Evolutionary conservation across 2,797 vertebrate species (phyloP), one percentile per base, ranked within the genome.

Genomic region (Apogon talboti): DNA sequence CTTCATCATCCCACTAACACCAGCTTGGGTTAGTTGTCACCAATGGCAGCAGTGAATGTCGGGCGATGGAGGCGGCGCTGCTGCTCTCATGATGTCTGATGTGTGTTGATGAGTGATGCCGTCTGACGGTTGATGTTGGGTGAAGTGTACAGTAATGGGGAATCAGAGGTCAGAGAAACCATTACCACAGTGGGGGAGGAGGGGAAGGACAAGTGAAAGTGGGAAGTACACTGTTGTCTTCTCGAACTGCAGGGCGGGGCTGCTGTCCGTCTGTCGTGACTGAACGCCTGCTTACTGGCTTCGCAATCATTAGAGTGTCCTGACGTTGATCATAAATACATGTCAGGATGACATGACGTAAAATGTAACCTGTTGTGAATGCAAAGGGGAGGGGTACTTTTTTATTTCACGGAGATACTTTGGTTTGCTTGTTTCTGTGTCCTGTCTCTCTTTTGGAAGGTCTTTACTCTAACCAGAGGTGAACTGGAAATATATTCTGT

Each of bases 241-340:
- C 85, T 72, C 54, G 71, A 80, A 84, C 74, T 47, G 68, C 71
- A 52, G 84, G 88, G 89, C 68, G 79, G 87, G 71, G 77, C 74
- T 14, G 67, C 80, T 68, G 79, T 88, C 86, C 82, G 79, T 79
- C 85, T 82, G 94, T 92, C 84, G 92, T 94, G 94, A 95, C 93
- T 95, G 93, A 95, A 94, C 80, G 94, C 94, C 94, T 89, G 44
- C 47, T 4, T 1, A 24, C 71, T 41, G 61, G 59, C 58, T 95
- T 92, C 91, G 93, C 85, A 88, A 94, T 96, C 93, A 95, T 96
- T 94, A 89, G 94, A 93, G 92, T 89, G 91, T 94, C 92, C 89
- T 87, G 82, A 87, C 48, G 21, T 68, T 78, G 69, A 64, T 82
- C 79, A 93, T 94, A 94, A 95, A 95, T 95, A 95, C 90, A 93